A percentile compares a stretch with the other conserved stretches of the same genome.
phyloP scores from a whole-genome alignment of 1,140 invertebrate genomes.

The Gryllus bimaculatus region DNA sequence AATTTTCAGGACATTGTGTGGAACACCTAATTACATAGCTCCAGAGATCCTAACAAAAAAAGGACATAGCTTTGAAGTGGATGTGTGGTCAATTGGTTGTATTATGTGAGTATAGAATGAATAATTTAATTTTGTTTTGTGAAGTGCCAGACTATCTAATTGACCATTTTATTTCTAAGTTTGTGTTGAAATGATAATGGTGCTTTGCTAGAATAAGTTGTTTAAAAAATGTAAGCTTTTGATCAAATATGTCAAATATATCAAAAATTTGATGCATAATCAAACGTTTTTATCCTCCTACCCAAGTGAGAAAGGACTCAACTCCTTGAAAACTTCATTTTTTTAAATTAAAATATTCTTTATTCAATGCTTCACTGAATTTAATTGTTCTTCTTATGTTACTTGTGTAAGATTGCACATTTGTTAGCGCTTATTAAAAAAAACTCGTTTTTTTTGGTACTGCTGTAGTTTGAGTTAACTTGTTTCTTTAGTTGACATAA shows the following conservation, averaged over 20 bases:
- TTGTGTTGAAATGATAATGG: too few relatives aligned
- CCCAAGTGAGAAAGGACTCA: too few relatives aligned
- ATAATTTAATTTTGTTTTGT: neutral
- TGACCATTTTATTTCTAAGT: too few relatives aligned
- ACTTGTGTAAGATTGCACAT: neutral
- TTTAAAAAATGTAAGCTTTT: too few relatives aligned
- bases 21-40: conserved; percentile 97
- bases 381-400: too few relatives aligned
- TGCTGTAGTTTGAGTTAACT: neutral
- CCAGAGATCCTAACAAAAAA: conserved; percentile 91
- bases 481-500: conserved; percentile 8
- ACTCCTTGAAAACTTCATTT: neutral
- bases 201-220: too few relatives aligned
- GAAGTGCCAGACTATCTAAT: too few relatives aligned
- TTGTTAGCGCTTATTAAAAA: neutral
- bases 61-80: conserved; percentile 92
- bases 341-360: neutral
- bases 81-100: conserved; percentile 94
- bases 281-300: too few relatives aligned
- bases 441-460: neutral
- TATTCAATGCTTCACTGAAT: too few relatives aligned
- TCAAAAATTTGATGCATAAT: too few relatives aligned
- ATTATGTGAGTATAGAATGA: conserved; percentile 53
- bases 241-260: too few relatives aligned
- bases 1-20: conserved; percentile 71